Evolutionary conservation across 2,113 vertebrate species (phyloP), one percentile per base, ranked within the genome.

Genomic region (Nansenia antarctica): DNA sequence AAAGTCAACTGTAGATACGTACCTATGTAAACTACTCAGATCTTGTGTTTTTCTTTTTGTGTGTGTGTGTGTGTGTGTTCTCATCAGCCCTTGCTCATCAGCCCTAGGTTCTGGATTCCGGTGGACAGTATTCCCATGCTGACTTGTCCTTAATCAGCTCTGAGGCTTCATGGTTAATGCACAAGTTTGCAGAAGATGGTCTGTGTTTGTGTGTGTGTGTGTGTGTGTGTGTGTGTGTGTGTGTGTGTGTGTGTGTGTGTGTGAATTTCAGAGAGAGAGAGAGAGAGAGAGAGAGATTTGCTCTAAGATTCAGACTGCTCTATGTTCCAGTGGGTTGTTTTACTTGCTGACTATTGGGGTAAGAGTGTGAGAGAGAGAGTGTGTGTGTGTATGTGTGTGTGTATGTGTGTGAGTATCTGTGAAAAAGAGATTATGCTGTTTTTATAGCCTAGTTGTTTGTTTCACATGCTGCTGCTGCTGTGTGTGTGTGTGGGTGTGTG

Each of bases 61-160:
- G n/a, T n/a, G n/a, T n/a, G n/a, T n/a, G n/a, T n/a, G n/a, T n/a
- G n/a, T n/a, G n/a, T n/a, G n/a, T n/a, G n/a, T n/a, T n/a, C n/a
- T n/a, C n/a, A n/a, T n/a, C n/a, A n/a, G n/a, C n/a, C n/a, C n/a
- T n/a, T n/a, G n/a, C n/a, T n/a, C n/a, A n/a, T n/a, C n/a, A n/a
- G n/a, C n/a, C n/a, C n/a, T n/a, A n/a, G n/a, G n/a, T 39, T 81
- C 74, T 45, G 27, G 49, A 12, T 72, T 68, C 65, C 72, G 55
- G 47, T 45, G 35, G 78, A 82, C 79, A 67, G 66, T 78, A 76
- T 81, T 79, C 57, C 52, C 64, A 73, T 80, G 76, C 76, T 84
- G 76, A 86, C 77, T 87, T 72, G 1, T 65, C 67, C 74, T 80
- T 59, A 82, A 71, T 87, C 83, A 85, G 86, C 86, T 64, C 78